Conservation (phyloP, 2,888 invertebrate genomes). For the Acanthosepion lycidas region DNA sequence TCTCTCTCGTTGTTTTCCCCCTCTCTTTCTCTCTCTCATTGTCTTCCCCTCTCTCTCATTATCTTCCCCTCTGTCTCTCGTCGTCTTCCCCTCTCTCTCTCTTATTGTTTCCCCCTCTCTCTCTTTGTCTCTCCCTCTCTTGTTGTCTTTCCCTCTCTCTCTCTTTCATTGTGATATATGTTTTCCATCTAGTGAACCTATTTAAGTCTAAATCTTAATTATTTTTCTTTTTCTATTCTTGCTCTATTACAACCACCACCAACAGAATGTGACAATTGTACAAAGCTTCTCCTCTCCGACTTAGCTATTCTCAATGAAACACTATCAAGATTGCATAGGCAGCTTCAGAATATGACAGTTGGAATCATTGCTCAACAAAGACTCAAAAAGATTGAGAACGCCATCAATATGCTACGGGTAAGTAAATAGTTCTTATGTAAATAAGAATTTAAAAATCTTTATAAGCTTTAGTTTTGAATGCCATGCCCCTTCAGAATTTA, state of each 20-base stretch:
- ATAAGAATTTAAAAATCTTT: too few relatives aligned
- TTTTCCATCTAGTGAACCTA: background rate
- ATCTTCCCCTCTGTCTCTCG: background rate
- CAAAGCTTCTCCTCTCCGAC: slow-evolving; percentile 89
- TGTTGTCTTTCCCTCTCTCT: background rate
- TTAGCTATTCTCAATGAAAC: slow-evolving; percentile 83
- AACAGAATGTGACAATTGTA: slow-evolving; percentile 90
- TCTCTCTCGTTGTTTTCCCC: background rate
- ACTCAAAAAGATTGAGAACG: slow-evolving; percentile 85
- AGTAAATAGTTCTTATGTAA: slow-evolving; percentile 47
- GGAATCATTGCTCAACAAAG: slow-evolving; percentile 91
- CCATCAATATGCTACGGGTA: slow-evolving; percentile 80
- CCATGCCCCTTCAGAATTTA: too few relatives aligned
- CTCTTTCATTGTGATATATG: background rate
- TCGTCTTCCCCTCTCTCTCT: background rate
- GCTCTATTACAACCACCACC: background rate
- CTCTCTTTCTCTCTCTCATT: background rate
- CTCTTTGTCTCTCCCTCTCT: background rate
- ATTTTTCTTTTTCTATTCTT: background rate
- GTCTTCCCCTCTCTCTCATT: too few relatives aligned
- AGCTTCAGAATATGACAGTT: slow-evolving; percentile 86
- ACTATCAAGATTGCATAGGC: slow-evolving; percentile 83
- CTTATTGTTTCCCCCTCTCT: background rate
- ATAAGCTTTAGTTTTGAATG: too few relatives aligned
- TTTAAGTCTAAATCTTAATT: background rate